A percentile compares a stretch with the other conserved stretches of the same genome.
Conservation (phyloP, 2,797 vertebrate genomes). For the Amblyopsis hoosieri region DNA sequence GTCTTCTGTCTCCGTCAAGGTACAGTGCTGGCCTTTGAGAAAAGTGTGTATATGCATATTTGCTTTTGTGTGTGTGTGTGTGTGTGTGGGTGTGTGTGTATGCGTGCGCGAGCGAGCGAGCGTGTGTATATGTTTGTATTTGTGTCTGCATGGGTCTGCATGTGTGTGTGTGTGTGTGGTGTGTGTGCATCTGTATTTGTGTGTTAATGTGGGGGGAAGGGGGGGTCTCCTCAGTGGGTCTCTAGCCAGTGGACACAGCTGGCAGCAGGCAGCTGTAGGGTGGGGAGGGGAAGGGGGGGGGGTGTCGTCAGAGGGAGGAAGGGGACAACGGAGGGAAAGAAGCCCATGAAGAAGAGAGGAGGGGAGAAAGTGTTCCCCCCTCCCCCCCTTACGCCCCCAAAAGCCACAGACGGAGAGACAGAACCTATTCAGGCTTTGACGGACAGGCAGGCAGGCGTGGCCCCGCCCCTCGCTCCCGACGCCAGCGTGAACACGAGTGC, state of each 20-base stretch:
- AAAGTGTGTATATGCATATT: background rate
- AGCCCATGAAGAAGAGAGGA: conserved; percentile 8
- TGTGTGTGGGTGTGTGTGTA: background rate
- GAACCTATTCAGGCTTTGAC: conserved; percentile 62
- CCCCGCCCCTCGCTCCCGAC: conserved; percentile 39
- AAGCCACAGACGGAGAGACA: conserved; percentile 42
- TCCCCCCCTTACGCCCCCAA: conserved; percentile 48
- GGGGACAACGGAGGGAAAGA: conserved; percentile 34
- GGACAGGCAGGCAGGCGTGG: conserved; percentile 70
- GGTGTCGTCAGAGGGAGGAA: background rate
- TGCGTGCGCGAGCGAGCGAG: background rate
- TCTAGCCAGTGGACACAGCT: conserved; percentile 73
- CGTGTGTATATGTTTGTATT: background rate
- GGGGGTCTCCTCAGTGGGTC: conserved; percentile 59
- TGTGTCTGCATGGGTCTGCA: background rate
- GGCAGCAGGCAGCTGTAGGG: conserved; percentile 71
- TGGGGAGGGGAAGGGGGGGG: conserved; percentile 45
- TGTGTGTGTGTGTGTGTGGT: conserved; percentile 10
- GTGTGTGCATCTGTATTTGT: conserved; percentile 23
- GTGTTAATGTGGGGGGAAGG: conserved; percentile 42
- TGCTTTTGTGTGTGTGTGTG: conserved; percentile 1
- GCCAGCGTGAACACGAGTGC: conserved; percentile 24
- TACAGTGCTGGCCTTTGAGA: background rate
- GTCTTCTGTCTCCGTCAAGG: background rate
- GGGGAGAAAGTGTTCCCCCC: background rate